Percentiles rank a stretch among this genome's conserved stretches.
phyloP scores from a whole-genome alignment of 2,113 vertebrate species.

The Percina caprodes region DNA sequence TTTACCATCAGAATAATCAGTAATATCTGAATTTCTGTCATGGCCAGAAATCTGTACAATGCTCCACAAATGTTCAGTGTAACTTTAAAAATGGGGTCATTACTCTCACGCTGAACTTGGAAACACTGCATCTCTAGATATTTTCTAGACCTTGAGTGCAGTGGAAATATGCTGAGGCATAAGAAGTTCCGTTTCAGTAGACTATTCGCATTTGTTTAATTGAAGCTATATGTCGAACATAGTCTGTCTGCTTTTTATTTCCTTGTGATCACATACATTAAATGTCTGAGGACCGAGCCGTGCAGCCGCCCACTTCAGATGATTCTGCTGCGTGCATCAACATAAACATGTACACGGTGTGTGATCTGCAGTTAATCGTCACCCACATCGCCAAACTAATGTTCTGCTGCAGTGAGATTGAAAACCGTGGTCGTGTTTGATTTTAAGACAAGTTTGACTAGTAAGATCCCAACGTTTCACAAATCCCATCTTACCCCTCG shows the following conservation, averaged over 20 bases:
- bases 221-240: not conserved
- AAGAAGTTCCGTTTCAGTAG: not conserved
- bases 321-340: conserved; percentile 21
- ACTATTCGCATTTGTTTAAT: not conserved
- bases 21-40: not conserved
- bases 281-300: conserved; percentile 28
- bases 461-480: conserved; percentile 4
- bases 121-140: not conserved
- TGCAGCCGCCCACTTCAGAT: conserved; percentile 8
- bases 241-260: not conserved
- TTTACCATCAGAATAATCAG: not conserved
- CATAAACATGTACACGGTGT: conserved; percentile 28
- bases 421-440: conserved; percentile 40
- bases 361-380: conserved; percentile 43
- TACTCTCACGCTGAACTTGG: not conserved
- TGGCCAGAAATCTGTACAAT: not conserved
- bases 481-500: conserved; percentile 10
- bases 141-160: not conserved
- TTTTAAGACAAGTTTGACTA: conserved; percentile 14
- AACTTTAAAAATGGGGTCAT: not conserved
- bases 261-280: not conserved
- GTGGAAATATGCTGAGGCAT: not conserved
- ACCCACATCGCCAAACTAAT: conserved; percentile 33
- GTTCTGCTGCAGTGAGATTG: conserved; percentile 12
- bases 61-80: not conserved